Conservation (phyloP, 1,140 invertebrate species). For the Solenopsis fugax region DNA sequence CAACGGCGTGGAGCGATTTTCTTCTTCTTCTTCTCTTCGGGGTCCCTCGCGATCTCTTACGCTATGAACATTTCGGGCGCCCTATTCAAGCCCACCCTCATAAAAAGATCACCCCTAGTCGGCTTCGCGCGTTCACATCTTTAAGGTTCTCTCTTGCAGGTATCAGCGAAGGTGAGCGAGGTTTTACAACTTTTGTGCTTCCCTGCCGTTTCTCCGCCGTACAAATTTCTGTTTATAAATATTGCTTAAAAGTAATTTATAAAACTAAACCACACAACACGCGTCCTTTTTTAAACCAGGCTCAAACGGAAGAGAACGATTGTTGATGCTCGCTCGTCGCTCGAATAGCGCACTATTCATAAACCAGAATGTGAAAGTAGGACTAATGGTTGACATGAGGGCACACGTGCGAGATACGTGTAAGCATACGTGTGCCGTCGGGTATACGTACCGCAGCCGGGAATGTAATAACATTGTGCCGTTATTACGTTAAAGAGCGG, state of each 20-base stretch:
- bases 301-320: not conserved
- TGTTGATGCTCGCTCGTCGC: not conserved
- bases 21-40: conserved; percentile 26
- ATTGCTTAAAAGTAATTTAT: not conserved
- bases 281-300: not conserved
- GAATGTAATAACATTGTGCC: conserved; percentile 56
- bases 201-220: not conserved
- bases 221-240: not conserved
- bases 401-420: conserved; percentile 10
- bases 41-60: conserved; percentile 18
- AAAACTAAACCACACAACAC: too few species aligned
- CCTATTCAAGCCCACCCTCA: not conserved
- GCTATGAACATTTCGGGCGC: not conserved
- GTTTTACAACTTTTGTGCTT: not conserved
- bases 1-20: conserved; percentile 82
- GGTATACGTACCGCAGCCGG: not conserved
- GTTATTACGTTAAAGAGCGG: conserved; percentile 56
- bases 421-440: conserved; percentile 18
- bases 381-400: conserved; percentile 32
- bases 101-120: not conserved
- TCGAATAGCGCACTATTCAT: conserved; percentile 3
- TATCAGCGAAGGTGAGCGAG: not conserved
- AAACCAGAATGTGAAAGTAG: conserved; percentile 47
- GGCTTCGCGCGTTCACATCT: not conserved
- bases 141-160: not conserved